Percentiles rank a stretch among this genome's conserved stretches.
phyloP scores from a whole-genome alignment of 2,888 invertebrate genomes.

The Tetanocera ferruginea region DNA sequence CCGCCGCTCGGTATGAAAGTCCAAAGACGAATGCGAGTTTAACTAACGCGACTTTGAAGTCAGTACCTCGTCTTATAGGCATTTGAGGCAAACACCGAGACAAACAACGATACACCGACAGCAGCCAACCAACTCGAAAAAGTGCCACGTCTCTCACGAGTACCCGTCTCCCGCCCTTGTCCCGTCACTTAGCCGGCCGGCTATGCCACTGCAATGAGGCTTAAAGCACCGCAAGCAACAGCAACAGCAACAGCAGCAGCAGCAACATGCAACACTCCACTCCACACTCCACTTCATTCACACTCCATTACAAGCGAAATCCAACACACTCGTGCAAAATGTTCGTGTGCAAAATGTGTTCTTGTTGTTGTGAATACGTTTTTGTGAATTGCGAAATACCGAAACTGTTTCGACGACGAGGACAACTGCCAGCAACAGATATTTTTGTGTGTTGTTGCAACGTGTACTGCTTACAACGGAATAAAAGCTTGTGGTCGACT shows the following conservation, averaged over 20 bases:
- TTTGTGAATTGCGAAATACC: not conserved
- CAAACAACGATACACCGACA: constrained; percentile 23
- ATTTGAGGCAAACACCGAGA: constrained; percentile 32
- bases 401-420: not conserved
- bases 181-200: not conserved
- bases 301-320: not conserved
- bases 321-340: not conserved
- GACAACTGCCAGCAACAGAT: not conserved
- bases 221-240: not conserved
- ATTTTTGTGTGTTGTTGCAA: constrained; percentile 24
- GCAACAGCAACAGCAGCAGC: not conserved
- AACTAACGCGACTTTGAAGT: constrained; percentile 54
- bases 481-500: constrained; percentile 9
- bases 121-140: constrained; percentile 2
- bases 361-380: not conserved
- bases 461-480: constrained; percentile 17
- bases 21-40: constrained; percentile 65
- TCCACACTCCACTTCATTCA: not conserved
- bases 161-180: not conserved
- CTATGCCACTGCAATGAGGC: not conserved
- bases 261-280: constrained; percentile 6
- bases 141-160: constrained; percentile 27
- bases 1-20: constrained; percentile 63
- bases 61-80: constrained; percentile 61
- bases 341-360: constrained; percentile 1